phyloP scores from a whole-genome alignment of 2,113 vertebrate species.

The Callipepla californica region DNA sequence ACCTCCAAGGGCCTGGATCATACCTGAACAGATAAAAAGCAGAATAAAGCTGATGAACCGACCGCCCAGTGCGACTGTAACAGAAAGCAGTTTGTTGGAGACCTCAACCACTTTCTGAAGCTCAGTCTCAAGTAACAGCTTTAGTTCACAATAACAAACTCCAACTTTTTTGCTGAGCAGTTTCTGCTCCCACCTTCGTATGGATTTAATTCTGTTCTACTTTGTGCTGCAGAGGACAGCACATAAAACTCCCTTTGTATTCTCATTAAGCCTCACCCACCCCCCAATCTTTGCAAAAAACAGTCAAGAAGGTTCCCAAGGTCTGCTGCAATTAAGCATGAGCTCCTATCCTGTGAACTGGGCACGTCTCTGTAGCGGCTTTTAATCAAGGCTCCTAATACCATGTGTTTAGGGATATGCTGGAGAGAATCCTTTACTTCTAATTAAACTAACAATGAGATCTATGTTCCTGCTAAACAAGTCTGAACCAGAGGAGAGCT shows the following conservation, averaged over 20 bases:
- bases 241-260: constrained; percentile 63
- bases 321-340: constrained; percentile 60
- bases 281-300: constrained; percentile 1
- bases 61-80: not conserved
- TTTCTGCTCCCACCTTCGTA: not conserved
- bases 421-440: constrained; percentile 70
- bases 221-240: constrained; percentile 23
- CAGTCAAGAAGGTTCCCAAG: constrained; percentile 46
- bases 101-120: not conserved
- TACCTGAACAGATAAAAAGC: constrained; percentile 71
- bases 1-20: constrained; percentile 90
- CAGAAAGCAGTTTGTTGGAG: not conserved
- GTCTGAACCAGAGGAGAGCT: constrained; percentile 58
- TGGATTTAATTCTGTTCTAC: constrained; percentile 28
- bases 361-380: not conserved
- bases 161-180: not conserved
- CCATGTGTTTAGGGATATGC: not conserved
- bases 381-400: constrained; percentile 59
- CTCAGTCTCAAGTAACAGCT: not conserved
- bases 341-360: not conserved
- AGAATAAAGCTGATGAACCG: not conserved
- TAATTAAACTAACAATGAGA: constrained; percentile 72
- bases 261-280: constrained; percentile 3
- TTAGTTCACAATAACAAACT: not conserved
- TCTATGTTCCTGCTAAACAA: constrained; percentile 68